A percentile compares a stretch with the other conserved stretches of the same genome.
These are phyloP conservation scores for Hydractinia symbiolongicarpus DNA, from an alignment of 30 jellyfish, hydroid and myxozoan species.

Conservation along the genomic window DNA sequence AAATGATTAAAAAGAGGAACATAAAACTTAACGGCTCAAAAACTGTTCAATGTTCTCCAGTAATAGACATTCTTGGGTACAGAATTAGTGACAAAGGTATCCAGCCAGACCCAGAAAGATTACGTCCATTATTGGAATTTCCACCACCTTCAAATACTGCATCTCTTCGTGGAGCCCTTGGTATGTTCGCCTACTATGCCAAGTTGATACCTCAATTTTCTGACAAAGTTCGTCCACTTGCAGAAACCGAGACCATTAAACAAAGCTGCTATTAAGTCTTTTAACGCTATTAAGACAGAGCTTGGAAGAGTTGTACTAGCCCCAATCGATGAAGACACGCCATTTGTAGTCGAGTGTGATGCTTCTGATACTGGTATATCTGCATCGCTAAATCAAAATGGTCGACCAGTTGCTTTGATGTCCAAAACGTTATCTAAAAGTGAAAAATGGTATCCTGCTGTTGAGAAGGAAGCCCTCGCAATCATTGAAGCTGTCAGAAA, in stretches of 20 bases:
- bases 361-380: conserved; percentile 55
- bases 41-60: neutral
- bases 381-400: conserved; percentile 50
- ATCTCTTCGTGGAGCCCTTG: conserved; percentile 43
- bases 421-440: conserved; percentile 12
- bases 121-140: conserved; percentile 50
- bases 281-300: conserved; percentile 20
- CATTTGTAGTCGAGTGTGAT: conserved; percentile 58
- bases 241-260: conserved; percentile 3
- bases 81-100: conserved; percentile 45
- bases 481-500: neutral
- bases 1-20: conserved; percentile 25
- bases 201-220: conserved; percentile 10
- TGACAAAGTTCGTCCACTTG: conserved; percentile 9
- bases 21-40: conserved; percentile 13
- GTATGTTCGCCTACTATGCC: conserved; percentile 35
- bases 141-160: conserved; percentile 79
- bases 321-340: conserved; percentile 45
- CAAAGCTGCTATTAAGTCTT: neutral
- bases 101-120: conserved; percentile 56
- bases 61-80: conserved; percentile 40
- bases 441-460: conserved; percentile 7
- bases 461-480: conserved; percentile 18
- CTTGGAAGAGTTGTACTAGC: conserved; percentile 27
- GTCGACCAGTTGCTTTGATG: conserved; percentile 57